Evolutionary conservation across 1,140 invertebrate species (phyloP), one percentile per base, ranked within the genome.

Genomic region (Scaptomyza montana): DNA sequence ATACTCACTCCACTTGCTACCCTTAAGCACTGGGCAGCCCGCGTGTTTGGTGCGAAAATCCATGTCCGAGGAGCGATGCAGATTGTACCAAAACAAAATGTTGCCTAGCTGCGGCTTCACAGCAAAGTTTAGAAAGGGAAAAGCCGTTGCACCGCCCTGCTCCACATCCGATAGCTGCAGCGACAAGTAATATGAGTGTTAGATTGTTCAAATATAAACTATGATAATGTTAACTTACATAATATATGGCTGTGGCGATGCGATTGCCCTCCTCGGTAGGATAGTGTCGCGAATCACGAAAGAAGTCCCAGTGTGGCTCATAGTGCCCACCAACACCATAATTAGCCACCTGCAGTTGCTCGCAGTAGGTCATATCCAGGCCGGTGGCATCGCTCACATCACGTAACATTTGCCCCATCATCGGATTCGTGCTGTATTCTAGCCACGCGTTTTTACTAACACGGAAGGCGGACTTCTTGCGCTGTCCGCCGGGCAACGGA

Each of bases 381-480:
- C 96, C 96, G 28, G 97, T 98, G 92, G 98, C 95, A 82, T 95
- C 95, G 30, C 94, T 93, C 0, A 97, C 94, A 61, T 96, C 93
- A 68, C 93, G 93, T 45, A 96, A 96, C 56, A 99, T 94, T 64
- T 93, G 94, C 2, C 93, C 94, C 33, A 99, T 94, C 16, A 95
- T 93, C 36, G 94, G 92, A 84, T 98, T 94, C 80, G 98, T 97
- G 16, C 95, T 93, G 80, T 96, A 96, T 78, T 95, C 96, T 28
- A 99, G 93, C 98, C 98, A 99, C 2, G 97, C 96, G 77, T 98
- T 98, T 93, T 99, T 99, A 92, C 98, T 99, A 85, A 99, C 99
- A 71, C 99, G 95, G 92, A 99, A 99, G 76, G 96, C 94, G 1
- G 98, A 90, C 46, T 78, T 89, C 12, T 67, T 68, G 12, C 56